Evolutionary conservation across 2,888 invertebrate species (phyloP).

Genomic region (Orthosia incerta): DNA sequence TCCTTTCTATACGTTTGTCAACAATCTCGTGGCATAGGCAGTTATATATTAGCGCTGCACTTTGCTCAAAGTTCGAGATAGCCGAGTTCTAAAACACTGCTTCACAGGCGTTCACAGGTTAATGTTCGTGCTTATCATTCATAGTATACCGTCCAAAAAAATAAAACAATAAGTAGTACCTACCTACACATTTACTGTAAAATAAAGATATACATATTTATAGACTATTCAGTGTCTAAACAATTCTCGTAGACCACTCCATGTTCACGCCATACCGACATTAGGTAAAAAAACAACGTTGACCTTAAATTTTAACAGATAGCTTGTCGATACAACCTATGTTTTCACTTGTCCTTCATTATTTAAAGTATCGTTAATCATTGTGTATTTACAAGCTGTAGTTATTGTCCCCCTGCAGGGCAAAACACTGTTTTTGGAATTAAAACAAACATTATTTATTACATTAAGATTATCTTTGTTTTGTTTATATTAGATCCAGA

Average conservation of each 20-base stretch:
- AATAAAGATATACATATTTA: slow-evolving; percentile 24
- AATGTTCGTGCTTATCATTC: neutral
- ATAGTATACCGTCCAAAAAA: neutral
- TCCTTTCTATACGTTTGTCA: neutral
- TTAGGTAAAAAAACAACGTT: slow-evolving; percentile 37
- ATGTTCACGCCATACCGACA: slow-evolving; percentile 57
- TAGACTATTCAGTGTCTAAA: slow-evolving; percentile 21
- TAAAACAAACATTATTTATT: neutral
- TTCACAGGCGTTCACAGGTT: neutral
- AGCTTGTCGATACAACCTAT: slow-evolving; percentile 27
- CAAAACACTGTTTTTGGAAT: neutral
- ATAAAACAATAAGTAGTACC: slow-evolving; percentile 11
- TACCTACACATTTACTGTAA: slow-evolving; percentile 3
- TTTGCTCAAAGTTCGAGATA: too few species aligned
- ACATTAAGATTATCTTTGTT: too few species aligned
- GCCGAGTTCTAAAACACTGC: neutral
- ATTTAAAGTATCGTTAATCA: slow-evolving; percentile 29
- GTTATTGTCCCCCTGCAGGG: neutral
- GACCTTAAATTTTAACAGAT: slow-evolving; percentile 42
- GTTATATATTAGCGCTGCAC: too few species aligned
- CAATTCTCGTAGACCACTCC: slow-evolving; percentile 33
- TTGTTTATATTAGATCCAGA: neutral
- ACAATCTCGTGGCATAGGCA: too few species aligned
- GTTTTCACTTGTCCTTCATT: slow-evolving; percentile 35
- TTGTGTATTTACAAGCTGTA: slow-evolving; percentile 8